phyloP scores from a whole-genome alignment of 2,888 invertebrate genomes.

The Hofmannophila pseudospretella region DNA sequence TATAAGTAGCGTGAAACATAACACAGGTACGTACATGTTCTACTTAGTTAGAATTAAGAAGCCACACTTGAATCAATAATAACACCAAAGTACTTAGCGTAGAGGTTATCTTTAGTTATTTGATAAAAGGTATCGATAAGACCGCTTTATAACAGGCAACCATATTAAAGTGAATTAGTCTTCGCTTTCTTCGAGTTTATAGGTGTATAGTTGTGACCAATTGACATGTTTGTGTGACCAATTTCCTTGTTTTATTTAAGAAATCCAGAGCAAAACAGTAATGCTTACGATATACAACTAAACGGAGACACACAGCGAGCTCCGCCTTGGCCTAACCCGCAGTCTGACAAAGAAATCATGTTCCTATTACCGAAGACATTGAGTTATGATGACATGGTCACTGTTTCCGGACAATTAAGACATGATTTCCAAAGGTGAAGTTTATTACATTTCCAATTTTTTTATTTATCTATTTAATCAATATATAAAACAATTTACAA shows the following conservation, averaged over 20 bases:
- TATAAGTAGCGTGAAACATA: too few species aligned
- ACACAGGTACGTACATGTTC: too few species aligned
- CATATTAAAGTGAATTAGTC: not conserved
- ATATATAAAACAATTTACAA: too few species aligned
- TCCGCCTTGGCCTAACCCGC: conserved; percentile 37
- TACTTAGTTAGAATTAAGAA: too few species aligned
- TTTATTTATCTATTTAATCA: too few species aligned
- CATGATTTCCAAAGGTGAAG: conserved; percentile 30
- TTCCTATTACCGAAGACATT: conserved; percentile 43
- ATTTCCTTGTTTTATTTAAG: conserved; percentile 18
- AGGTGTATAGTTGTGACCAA: not conserved
- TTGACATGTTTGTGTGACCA: not conserved
- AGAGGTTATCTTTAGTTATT: not conserved
- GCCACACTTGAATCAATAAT: conserved; percentile 9
- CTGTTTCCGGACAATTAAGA: conserved; percentile 26
- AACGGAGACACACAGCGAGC: conserved; percentile 36
- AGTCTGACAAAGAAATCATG: conserved; percentile 39
- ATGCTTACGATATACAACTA: conserved; percentile 29
- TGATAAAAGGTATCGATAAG: not conserved
- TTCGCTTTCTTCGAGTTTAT: not conserved
- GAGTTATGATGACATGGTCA: conserved; percentile 28
- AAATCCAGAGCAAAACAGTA: conserved; percentile 32
- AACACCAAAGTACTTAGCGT: not conserved
- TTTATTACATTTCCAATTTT: conserved; percentile 6
- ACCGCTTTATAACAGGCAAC: not conserved